A percentile compares a stretch with the other conserved stretches of the same genome.
Conservation (phyloP, 1,140 invertebrate genomes). For the Aethina tumida region DNA sequence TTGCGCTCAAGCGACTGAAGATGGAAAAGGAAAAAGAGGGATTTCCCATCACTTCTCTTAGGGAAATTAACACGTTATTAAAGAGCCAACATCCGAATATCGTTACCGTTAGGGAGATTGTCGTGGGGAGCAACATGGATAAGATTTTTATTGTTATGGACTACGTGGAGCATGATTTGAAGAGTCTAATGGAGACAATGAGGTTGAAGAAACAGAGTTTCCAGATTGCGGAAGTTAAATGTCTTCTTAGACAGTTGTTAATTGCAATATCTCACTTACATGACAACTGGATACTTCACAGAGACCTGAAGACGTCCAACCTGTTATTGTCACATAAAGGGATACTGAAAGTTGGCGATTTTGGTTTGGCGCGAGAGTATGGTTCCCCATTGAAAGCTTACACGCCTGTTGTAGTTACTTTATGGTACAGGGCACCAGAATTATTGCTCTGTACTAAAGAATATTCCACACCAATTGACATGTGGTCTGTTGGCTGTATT, state of each 20-base stretch:
- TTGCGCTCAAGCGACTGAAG: conserved; percentile 92
- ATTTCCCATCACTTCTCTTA: conserved; percentile 96
- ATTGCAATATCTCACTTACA: conserved; percentile 89
- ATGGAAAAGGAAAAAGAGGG: conserved; percentile 99
- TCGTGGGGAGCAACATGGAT: conserved; percentile 98
- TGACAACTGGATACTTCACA: conserved; percentile 97
- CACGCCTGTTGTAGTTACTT: conserved; percentile 93
- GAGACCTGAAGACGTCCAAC: conserved; percentile 97
- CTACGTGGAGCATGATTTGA: conserved; percentile 98
- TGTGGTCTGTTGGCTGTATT: conserved; percentile 99
- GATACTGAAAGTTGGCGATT: conserved; percentile 87
- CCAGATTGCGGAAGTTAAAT: conserved; percentile 90
- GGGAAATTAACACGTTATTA: conserved; percentile 96
- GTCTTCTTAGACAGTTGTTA: conserved; percentile 85
- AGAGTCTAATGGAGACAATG: conserved; percentile 97
- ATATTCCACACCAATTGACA: conserved; percentile 93
- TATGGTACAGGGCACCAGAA: conserved; percentile 94
- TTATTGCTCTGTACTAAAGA: conserved; percentile 80
- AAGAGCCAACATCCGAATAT: conserved; percentile 96
- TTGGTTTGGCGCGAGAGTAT: conserved; percentile 95
- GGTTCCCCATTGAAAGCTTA: conserved; percentile 94
- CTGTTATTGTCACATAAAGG: conserved; percentile 91
- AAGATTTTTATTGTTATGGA: conserved; percentile 99
- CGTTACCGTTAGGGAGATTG: conserved; percentile 96
- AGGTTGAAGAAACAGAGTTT: conserved; percentile 84